phyloP scores from a whole-genome alignment of 2,113 vertebrate species.

The Colistium nudipinnis region DNA sequence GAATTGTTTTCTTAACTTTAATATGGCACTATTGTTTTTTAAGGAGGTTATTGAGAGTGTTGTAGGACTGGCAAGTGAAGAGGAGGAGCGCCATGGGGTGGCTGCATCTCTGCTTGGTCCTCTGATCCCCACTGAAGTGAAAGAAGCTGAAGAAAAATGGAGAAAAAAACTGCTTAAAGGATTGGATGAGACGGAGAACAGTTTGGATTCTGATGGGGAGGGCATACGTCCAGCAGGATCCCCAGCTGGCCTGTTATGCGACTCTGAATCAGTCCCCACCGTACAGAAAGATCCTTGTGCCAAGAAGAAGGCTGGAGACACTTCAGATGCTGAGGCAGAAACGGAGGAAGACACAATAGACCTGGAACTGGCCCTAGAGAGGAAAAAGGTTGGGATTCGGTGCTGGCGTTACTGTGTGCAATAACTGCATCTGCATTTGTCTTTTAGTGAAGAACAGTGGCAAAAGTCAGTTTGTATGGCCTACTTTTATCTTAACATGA shows the following conservation, averaged over 20 bases:
- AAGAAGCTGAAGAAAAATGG: constrained; percentile 96
- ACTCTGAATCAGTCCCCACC: constrained; percentile 70
- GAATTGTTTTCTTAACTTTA: neutral
- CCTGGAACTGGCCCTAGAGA: constrained; percentile 93
- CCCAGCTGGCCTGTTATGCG: neutral
- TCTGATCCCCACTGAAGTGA: constrained; percentile 89
- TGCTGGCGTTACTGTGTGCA: too few relatives aligned
- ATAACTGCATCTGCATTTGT: neutral
- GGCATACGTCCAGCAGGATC: constrained; percentile 52
- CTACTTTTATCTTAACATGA: neutral
- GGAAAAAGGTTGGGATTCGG: constrained; percentile 87
- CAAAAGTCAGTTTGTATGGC: neutral
- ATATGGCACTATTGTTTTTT: constrained; percentile 9
- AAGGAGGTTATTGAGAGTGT: constrained; percentile 96
- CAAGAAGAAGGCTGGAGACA: constrained; percentile 83
- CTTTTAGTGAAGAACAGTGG: neutral
- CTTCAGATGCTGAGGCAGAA: constrained; percentile 86
- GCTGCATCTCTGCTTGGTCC: constrained; percentile 93
- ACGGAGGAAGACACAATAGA: constrained; percentile 92
- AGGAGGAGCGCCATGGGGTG: constrained; percentile 92
- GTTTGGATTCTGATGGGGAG: constrained; percentile 78
- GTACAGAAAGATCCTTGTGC: constrained; percentile 83
- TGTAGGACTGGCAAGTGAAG: constrained; percentile 90
- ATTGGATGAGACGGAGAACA: constrained; percentile 83
- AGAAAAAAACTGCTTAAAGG: constrained; percentile 89